phyloP scores from a whole-genome alignment of 2,888 invertebrate genomes.

The Drosophila lacicola region DNA sequence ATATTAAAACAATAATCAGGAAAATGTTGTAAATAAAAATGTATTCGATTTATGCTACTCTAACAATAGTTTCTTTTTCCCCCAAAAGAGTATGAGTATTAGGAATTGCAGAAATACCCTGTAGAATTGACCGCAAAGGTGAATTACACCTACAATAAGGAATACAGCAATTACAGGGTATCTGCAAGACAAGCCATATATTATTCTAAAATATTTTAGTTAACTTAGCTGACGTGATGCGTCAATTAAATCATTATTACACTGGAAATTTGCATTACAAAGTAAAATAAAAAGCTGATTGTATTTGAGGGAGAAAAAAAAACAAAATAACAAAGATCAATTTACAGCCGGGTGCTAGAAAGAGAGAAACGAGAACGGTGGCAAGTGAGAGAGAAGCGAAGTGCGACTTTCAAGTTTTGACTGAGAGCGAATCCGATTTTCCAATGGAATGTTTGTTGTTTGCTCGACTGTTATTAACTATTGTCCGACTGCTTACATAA shows the following conservation, averaged over 20 bases:
- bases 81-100: no score
- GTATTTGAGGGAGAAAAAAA: slow-evolving; percentile 41
- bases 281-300: slow-evolving; percentile 25
- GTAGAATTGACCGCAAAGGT: no score
- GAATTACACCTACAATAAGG: no score
- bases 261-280: slow-evolving; percentile 65
- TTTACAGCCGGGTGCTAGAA: slow-evolving; percentile 50
- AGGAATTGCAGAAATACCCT: no score
- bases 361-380: neutral
- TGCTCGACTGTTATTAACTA: slow-evolving; percentile 11
- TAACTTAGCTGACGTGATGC: slow-evolving; percentile 19
- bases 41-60: no score
- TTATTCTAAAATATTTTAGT: neutral
- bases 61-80: no score
- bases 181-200: neutral
- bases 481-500: slow-evolving; percentile 35
- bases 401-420: slow-evolving; percentile 2
- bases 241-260: slow-evolving; percentile 48
- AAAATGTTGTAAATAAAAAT: no score
- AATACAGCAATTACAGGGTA: neutral
- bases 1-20: no score
- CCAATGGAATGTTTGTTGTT: neutral
- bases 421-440: slow-evolving; percentile 5
- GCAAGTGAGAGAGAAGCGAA: slow-evolving; percentile 3
- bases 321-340: slow-evolving; percentile 60